Conservation (phyloP, 2,113 vertebrate species). For the Regulus satrapa region DNA sequence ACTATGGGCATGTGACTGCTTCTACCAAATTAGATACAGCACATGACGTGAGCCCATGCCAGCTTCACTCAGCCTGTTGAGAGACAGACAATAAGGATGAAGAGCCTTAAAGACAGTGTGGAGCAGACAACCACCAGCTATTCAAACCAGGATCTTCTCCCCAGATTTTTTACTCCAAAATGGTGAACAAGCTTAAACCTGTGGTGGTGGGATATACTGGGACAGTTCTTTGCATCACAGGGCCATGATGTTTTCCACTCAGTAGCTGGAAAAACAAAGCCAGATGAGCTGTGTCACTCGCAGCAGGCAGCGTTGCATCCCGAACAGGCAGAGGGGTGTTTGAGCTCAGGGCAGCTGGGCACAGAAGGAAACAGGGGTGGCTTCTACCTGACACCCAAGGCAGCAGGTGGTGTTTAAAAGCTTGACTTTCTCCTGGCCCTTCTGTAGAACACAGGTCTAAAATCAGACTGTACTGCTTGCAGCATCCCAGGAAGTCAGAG, state of each 20-base stretch:
- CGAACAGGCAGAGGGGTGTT: fast-evolving
- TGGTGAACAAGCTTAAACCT: not conserved
- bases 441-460: not conserved
- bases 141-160: not conserved
- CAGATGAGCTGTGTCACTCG: not conserved
- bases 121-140: not conserved
- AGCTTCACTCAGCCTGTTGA: not conserved
- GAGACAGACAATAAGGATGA: not conserved
- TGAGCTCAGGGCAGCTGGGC: not conserved
- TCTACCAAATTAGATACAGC: slow-evolving; percentile 27
- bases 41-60: not conserved
- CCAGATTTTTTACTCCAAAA: not conserved
- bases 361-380: not conserved
- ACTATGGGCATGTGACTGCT: slow-evolving; percentile 1
- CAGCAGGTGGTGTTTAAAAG: not conserved
- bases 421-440: not conserved
- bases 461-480: not conserved
- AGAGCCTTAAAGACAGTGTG: not conserved
- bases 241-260: fast-evolving
- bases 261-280: not conserved
- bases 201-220: not conserved
- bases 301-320: not conserved
- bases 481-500: not conserved
- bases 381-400: not conserved
- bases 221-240: not conserved